Percentiles rank a stretch among this genome's conserved stretches.
phyloP scores from a whole-genome alignment of 2,888 invertebrate species.

The Pediacus dermestoides region DNA sequence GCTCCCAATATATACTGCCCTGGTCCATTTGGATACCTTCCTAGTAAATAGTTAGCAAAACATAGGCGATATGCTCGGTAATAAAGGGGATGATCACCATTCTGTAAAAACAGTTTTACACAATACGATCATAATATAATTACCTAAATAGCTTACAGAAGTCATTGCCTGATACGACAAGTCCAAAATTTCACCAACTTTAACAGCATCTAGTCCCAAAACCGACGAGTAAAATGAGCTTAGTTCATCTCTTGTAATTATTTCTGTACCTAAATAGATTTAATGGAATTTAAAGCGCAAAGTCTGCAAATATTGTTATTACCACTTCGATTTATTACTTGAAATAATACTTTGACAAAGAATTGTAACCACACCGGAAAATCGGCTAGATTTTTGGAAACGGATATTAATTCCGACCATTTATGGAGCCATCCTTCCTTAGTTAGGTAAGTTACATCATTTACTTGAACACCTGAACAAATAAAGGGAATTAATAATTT shows the following conservation, averaged over 20 bases:
- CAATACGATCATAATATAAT: background rate
- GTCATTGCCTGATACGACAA: conserved; percentile 69
- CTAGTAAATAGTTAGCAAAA: conserved; percentile 72
- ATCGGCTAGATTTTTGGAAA: conserved; percentile 56
- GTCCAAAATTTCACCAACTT: conserved; percentile 64
- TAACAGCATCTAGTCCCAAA: conserved; percentile 59
- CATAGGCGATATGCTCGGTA: conserved; percentile 68
- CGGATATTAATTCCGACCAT: conserved; percentile 60
- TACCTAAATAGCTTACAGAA: conserved; percentile 55
- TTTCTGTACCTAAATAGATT: conserved; percentile 60
- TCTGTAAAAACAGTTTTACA: conserved; percentile 52
- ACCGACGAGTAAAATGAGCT: conserved; percentile 69
- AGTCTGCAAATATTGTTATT: conserved; percentile 42
- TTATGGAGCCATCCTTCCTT: conserved; percentile 68
- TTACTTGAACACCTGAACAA: conserved; percentile 43
- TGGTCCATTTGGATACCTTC: conserved; percentile 70
- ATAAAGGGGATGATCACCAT: conserved; percentile 64
- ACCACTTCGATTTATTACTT: conserved; percentile 67
- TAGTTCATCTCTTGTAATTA: conserved; percentile 63
- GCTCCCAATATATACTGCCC: conserved; percentile 71
- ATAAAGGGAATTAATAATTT: conserved; percentile 1
- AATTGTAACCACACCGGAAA: conserved; percentile 73
- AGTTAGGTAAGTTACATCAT: conserved; percentile 53
- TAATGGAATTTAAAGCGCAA: too few species aligned
- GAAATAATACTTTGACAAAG: conserved; percentile 68